Evolutionary conservation across 2,113 vertebrate species (phyloP), one percentile per base, ranked within the genome.

Genomic region (Pachycephala philippinensis): DNA sequence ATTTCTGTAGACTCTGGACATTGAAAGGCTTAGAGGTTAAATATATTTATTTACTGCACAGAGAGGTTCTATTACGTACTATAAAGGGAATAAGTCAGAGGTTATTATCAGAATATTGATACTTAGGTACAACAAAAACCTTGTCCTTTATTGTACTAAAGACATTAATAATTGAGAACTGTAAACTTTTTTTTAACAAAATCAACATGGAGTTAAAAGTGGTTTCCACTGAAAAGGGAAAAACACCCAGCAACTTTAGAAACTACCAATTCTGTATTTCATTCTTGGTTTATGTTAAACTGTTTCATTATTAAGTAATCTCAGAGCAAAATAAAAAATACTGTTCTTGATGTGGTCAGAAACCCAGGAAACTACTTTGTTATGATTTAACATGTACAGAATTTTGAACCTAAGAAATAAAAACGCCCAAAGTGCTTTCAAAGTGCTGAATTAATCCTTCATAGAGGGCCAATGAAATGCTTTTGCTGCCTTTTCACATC

Each of bases 11-110:
- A 40, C 52, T 53, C 63, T 85, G 89, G 40, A 72, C 71, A 84
- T 56, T 64, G 69, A 52, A 94, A 95, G 16, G 18, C 31, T 86
- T 94, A 74, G 72, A 97, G 56, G 44, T 39, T 91, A 96, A 93
- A 90, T 37, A 31, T 9, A 93, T 83, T 47, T 77, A 86, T 75
- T 81, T 92, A 63, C 64, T 78, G 15, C 40, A 61, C 11, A 81
- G n/a, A 80, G 7, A 89, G 9, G 22, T 75, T 95, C 27, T 78
- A 52, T 87, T 64, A 78, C 9, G 8, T 74, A 20, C 35, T 42
- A 53, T 40, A 90, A 93, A 85, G 20, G 35, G 28, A 83, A 5
- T 87, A 94, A 87, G 10, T 80, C 53, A 83, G 13, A 77, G 12
- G 33, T 72, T 92, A 68, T 70, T 82, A 66, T 28, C 44, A 80